These are phyloP conservation scores for Julus scanicus DNA, from an alignment of 2,888 invertebrate species.

Conservation along the genomic window DNA sequence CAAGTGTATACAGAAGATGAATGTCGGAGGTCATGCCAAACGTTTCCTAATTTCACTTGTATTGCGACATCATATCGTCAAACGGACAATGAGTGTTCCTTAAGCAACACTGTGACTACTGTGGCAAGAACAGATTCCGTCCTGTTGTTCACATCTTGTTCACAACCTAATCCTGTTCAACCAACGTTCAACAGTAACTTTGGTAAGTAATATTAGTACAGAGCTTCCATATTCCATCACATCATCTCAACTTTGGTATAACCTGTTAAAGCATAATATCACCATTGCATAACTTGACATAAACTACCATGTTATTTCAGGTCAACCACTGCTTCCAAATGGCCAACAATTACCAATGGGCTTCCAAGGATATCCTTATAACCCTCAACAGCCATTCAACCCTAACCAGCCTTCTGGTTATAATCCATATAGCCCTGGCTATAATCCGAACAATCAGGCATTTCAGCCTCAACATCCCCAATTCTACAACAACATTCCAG, in stretches of 20 bases:
- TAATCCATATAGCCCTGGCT: neutral
- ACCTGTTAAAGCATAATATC: too few relatives aligned
- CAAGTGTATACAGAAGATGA: slow-evolving; percentile 65
- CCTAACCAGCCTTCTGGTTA: slow-evolving; percentile 34
- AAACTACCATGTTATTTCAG: neutral
- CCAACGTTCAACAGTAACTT: slow-evolving; percentile 50
- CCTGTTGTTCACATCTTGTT: slow-evolving; percentile 53
- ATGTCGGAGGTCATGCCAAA: slow-evolving; percentile 65
- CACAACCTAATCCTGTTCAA: slow-evolving; percentile 48
- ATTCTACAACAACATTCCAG: slow-evolving; percentile 29
- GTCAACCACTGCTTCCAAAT: neutral
- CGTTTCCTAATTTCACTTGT: slow-evolving; percentile 55
- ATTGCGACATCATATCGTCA: slow-evolving; percentile 54
- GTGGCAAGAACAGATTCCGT: slow-evolving; percentile 52
- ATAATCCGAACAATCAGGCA: slow-evolving; percentile 3
- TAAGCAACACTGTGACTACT: slow-evolving; percentile 50
- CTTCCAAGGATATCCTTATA: neutral
- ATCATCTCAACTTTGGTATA: neutral
- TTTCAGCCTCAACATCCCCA: slow-evolving; percentile 29
- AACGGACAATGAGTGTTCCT: slow-evolving; percentile 51
- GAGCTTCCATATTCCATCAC: neutral
- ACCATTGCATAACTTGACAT: too few relatives aligned
- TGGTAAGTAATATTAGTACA: slow-evolving; percentile 36
- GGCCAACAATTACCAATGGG: neutral
- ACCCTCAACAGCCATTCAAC: neutral